Evolutionary conservation across 2,113 vertebrate genomes (phyloP).

Genomic region (Chitala chitala): DNA sequence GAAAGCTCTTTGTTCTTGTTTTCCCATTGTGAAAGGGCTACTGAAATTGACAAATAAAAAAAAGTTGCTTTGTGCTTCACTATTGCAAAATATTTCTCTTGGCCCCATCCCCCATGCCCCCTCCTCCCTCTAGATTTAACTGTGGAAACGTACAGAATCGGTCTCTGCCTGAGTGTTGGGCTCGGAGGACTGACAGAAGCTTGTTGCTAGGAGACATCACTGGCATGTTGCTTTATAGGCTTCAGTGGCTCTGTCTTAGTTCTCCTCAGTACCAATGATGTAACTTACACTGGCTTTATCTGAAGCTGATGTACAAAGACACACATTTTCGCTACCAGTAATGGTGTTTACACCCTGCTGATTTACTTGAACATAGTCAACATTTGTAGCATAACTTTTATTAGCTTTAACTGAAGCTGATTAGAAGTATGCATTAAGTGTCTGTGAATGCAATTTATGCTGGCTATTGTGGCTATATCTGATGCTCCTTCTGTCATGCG

Average conservation of each 20-base stretch:
- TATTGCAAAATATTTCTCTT: neutral
- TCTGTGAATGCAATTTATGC: no score
- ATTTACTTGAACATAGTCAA: no score
- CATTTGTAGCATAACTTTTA: no score
- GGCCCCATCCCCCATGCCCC: conserved; percentile 33
- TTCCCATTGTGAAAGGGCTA: conserved; percentile 14
- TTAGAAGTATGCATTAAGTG: no score
- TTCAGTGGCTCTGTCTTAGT: conserved; percentile 32
- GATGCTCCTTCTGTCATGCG: no score
- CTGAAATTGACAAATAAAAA: neutral
- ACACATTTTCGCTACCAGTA: no score
- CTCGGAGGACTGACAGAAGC: conserved; percentile 52
- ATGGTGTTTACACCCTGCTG: neutral
- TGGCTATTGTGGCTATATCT: no score
- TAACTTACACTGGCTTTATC: conserved; percentile 3
- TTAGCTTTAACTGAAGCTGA: no score
- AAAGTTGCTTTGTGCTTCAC: neutral
- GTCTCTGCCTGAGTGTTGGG: conserved; percentile 58
- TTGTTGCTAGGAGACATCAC: conserved; percentile 72
- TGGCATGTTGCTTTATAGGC: conserved; percentile 64
- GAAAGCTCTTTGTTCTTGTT: neutral
- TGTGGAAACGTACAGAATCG: conserved; percentile 59
- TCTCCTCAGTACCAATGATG: neutral
- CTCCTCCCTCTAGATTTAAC: conserved; percentile 36
- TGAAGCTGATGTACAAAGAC: neutral